Evolutionary conservation across 2,888 invertebrate species (phyloP), one percentile per base, ranked within the genome.

Genomic region (Eupithecia pulchellata): DNA sequence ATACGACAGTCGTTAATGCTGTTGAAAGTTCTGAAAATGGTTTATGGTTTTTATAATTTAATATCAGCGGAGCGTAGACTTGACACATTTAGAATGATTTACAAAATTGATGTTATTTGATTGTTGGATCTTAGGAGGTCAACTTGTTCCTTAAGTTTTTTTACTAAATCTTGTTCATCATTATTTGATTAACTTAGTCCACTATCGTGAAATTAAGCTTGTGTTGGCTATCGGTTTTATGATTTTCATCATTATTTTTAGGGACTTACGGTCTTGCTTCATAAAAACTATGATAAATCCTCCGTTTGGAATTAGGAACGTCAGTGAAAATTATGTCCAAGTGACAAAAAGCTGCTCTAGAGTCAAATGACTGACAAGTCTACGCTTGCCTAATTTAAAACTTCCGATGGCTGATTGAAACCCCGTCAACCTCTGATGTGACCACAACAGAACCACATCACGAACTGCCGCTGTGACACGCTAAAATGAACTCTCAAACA

Each of bases 381-480:
- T 55, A 55, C 27, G 14, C 55, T 55, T 27, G 27, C 55, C 25
- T 14, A 14, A 27, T 55, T 55, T 55, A 27, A 55, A 55, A 55
- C 55, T 57, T 57, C 32, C 17, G 29, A 47, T 47, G 30, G 47
- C n/a, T 42, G 29, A 52, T 52, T 52, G 52, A 52, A 52, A 52
- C 47, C 25, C 13, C 9, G 42, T 57, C 57, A 57, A 17, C 57
- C 29, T 57, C 57, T 14, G 57, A 34, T 61, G 65, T 68, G 71
- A 64, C 71, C 65, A 62, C 30, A 64, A 34, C 64, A 65, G 55
- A 58, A n/a, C 57, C 61, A 57, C 29, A 47, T 62, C 68, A 65
- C 64, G 20, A 62, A 72, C 71, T 72, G 68, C 55, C 61, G 39
- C 14, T 25, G 29, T 58, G 62, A 58, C 71, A 61, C 61, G 34